These are phyloP conservation scores for Stichodactyla helianthus DNA, from an alignment of 64 coral and sea anemone species.

Conservation along the genomic window DNA sequence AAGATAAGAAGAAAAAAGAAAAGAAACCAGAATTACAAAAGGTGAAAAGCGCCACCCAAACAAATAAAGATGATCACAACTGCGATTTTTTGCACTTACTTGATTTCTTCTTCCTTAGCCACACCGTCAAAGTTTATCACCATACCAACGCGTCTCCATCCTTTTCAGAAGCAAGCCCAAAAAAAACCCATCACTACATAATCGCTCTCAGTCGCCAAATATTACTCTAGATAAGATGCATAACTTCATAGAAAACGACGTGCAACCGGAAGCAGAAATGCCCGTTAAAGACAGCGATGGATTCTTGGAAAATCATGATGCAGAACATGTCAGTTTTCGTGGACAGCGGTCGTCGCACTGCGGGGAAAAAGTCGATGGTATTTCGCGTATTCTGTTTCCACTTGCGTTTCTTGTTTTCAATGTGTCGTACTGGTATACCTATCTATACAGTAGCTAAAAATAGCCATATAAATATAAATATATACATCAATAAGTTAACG, in stretches of 20 bases:
- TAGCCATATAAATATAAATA: too few species aligned
- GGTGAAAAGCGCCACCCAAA: too few species aligned
- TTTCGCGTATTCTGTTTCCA: conserved; percentile 63
- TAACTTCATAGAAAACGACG: conserved; percentile 7
- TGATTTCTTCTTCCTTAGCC: neutral
- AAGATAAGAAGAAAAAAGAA: too few species aligned
- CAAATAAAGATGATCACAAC: too few species aligned
- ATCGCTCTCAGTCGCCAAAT: neutral
- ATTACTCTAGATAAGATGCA: neutral
- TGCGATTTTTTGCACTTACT: too few species aligned
- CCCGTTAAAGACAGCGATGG: neutral
- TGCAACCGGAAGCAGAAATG: neutral
- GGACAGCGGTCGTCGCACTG: neutral
- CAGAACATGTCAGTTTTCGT: neutral
- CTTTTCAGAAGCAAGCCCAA: neutral
- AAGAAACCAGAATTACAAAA: too few species aligned
- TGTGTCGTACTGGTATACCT: conserved; percentile 47
- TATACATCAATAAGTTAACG: too few species aligned
- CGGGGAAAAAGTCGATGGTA: conserved; percentile 18
- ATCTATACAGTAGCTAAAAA: conserved; percentile 8
- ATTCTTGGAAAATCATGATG: neutral
- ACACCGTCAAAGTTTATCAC: neutral
- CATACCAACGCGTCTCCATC: neutral
- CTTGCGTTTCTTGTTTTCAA: conserved; percentile 59
- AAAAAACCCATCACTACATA: neutral